Evolutionary conservation across 2,797 vertebrate genomes (phyloP).

Genomic region (Oophaga sylvatica): DNA sequence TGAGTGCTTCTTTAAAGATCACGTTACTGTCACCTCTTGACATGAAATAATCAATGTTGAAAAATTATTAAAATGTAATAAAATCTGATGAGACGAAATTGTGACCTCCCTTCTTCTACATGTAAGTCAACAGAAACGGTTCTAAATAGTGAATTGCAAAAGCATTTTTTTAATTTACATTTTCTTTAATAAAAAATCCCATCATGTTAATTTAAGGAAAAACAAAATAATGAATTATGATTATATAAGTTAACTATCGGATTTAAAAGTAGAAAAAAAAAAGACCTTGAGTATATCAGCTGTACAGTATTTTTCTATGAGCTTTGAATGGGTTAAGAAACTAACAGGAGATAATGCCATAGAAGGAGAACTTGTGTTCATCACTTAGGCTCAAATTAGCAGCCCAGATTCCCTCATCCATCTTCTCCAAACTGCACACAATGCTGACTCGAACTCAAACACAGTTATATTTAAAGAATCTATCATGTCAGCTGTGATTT

Average conservation of each 20-base stretch:
- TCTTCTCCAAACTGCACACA: constrained; percentile 53
- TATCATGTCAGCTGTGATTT: constrained; percentile 57
- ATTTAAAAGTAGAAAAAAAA: not conserved
- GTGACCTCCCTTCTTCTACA: not conserved
- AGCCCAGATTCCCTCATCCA: constrained; percentile 49
- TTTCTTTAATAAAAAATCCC: too few species aligned
- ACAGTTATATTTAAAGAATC: constrained; percentile 54
- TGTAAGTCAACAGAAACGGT: too few species aligned
- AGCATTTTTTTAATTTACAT: too few species aligned
- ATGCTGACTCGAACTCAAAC: constrained; percentile 54
- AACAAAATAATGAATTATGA: not conserved
- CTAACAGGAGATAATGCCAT: constrained; percentile 27
- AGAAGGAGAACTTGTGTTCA: constrained; percentile 46
- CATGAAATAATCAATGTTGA: not conserved
- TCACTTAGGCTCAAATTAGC: constrained; percentile 59
- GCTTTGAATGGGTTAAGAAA: constrained; percentile 42
- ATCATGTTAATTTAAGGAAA: not conserved
- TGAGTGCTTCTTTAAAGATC: too few species aligned
- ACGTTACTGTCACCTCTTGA: too few species aligned
- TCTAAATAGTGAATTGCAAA: too few species aligned
- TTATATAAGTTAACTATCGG: not conserved
- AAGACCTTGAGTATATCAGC: not conserved
- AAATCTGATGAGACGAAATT: not conserved
- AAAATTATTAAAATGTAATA: not conserved
- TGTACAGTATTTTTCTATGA: not conserved